phyloP scores from a whole-genome alignment of 1,140 invertebrate genomes.

The Drosophila ironensis region DNA sequence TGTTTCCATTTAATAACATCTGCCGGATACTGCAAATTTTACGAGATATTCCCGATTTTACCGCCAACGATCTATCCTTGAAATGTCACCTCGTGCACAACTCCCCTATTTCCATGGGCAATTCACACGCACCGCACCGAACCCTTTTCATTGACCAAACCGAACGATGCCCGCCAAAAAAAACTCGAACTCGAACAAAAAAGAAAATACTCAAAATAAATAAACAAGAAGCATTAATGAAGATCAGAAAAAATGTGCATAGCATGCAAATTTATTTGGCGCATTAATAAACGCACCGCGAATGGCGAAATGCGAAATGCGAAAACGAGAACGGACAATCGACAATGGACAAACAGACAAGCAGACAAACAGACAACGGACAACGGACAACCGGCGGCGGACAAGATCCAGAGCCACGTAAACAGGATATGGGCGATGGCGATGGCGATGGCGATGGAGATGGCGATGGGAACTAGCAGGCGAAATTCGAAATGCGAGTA shows the following conservation, averaged over 20 bases:
- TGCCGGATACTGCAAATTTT: too few species aligned
- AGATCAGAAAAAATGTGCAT: conserved; percentile 50
- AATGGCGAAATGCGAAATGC: conserved; percentile 24
- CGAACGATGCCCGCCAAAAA: conserved; percentile 1
- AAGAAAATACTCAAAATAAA: conserved; percentile 31
- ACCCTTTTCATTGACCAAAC: conserved; percentile 4
- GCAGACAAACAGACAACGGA: conserved; percentile 7
- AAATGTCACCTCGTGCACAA: not conserved
- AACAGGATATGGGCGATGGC: conserved; percentile 69
- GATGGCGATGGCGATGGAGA: too few species aligned
- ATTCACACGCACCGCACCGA: conserved; percentile 32
- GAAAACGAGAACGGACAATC: conserved; percentile 29
- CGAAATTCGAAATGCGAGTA: conserved; percentile 63
- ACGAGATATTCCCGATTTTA: too few species aligned
- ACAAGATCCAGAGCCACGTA: conserved; percentile 46
- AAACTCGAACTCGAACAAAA: conserved; percentile 4
- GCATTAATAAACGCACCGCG: conserved; percentile 60
- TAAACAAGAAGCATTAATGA: conserved; percentile 56
- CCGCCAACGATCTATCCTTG: not conserved
- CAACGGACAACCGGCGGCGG: conserved; percentile 6
- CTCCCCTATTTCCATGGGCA: conserved; percentile 3
- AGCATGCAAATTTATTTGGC: conserved; percentile 75
- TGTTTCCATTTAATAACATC: too few species aligned
- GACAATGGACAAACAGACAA: conserved; percentile 4
- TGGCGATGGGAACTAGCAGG: conserved; percentile 31